Percentiles rank a stretch among this genome's conserved stretches.
Evolutionary conservation across 1,140 invertebrate genomes (phyloP).

Genomic region (Archivesica marissinica): DNA sequence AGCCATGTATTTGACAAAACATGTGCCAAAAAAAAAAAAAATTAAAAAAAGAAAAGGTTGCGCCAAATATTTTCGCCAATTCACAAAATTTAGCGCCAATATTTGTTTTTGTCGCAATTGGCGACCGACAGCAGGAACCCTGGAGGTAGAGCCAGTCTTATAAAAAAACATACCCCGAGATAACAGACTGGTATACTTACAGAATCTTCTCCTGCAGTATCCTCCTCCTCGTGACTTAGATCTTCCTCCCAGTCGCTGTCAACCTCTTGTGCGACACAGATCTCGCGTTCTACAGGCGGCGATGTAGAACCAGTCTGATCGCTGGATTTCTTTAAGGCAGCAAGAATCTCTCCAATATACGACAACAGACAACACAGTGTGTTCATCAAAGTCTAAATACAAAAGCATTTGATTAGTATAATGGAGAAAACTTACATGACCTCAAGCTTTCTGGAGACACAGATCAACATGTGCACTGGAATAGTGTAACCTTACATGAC

Average conservation of each 20-base stretch:
- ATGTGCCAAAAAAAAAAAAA: too few relatives aligned
- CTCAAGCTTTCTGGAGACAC: too few relatives aligned
- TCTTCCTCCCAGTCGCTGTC: constrained; percentile 94
- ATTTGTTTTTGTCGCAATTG: too few relatives aligned
- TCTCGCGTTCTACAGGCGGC: constrained; percentile 91
- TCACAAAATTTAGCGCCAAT: too few relatives aligned
- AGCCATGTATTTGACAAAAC: too few relatives aligned
- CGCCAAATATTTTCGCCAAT: too few relatives aligned
- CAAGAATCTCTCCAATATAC: constrained; percentile 89
- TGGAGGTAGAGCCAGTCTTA: not conserved
- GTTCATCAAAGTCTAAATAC: constrained; percentile 88
- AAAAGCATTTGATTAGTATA: too few relatives aligned
- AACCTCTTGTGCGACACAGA: constrained; percentile 83
- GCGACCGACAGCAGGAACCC: too few relatives aligned
- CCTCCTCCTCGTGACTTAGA: constrained; percentile 92
- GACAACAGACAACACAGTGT: constrained; percentile 91
- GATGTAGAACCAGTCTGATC: constrained; percentile 86
- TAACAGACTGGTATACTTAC: constrained; percentile 83
- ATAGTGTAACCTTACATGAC: too few relatives aligned
- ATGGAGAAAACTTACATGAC: too few relatives aligned
- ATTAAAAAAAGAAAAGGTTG: too few relatives aligned
- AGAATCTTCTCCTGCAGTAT: constrained; percentile 96
- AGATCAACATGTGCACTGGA: too few relatives aligned
- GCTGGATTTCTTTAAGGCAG: constrained; percentile 84
- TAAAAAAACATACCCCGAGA: not conserved